Conservation (phyloP, 2,888 invertebrate species). For the Troglohyphantes excavatus region DNA sequence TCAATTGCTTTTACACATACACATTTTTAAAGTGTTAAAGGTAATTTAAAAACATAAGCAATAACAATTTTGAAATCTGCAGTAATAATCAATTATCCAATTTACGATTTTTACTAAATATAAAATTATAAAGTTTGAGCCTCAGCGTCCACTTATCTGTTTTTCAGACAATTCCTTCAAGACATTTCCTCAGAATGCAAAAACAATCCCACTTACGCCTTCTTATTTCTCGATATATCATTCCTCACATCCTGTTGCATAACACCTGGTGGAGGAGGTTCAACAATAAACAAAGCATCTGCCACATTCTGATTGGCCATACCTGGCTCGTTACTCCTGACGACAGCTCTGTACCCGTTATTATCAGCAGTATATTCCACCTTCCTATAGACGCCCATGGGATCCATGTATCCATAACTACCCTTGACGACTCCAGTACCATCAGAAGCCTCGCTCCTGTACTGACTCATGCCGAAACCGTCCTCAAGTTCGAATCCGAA, state of each 20-base stretch:
- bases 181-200: no score
- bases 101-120: no score
- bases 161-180: no score
- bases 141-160: no score
- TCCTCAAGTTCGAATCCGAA: slow-evolving; percentile 64
- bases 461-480: slow-evolving; percentile 71
- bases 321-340: slow-evolving; percentile 68
- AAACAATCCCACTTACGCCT: not conserved
- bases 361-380: slow-evolving; percentile 67
- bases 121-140: no score
- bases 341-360: slow-evolving; percentile 68
- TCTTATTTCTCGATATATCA: slow-evolving; percentile 59
- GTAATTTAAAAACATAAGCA: no score
- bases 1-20: no score
- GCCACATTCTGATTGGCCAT: slow-evolving; percentile 72
- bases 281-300: slow-evolving; percentile 69
- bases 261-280: slow-evolving; percentile 61
- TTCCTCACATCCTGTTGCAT: slow-evolving; percentile 43
- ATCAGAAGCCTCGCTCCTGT: slow-evolving; percentile 67
- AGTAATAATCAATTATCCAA: no score
- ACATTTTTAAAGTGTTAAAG: no score
- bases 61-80: no score
- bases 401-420: slow-evolving; percentile 74
- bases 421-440: slow-evolving; percentile 67
- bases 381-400: slow-evolving; percentile 61